phyloP scores from a whole-genome alignment of 2,797 vertebrate species.

The Epinephelus malabaricus region DNA sequence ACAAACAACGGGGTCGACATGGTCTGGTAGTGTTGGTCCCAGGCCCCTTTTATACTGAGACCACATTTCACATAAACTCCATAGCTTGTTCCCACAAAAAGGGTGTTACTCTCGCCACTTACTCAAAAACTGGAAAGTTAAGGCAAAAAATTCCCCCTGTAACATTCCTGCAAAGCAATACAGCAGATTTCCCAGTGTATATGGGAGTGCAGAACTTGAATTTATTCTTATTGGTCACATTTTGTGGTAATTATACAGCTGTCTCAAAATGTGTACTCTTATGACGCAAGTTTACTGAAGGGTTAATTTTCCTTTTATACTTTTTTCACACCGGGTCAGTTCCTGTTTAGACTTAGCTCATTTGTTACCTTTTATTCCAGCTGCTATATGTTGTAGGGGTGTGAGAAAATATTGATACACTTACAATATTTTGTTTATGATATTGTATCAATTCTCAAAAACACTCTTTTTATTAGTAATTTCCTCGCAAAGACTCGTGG shows the following conservation, averaged over 20 bases:
- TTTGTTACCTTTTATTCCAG: not conserved
- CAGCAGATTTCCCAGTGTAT: not conserved
- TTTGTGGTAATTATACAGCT: not conserved
- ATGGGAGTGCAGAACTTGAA: not conserved
- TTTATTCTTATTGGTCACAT: not conserved
- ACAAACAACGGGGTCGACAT: not conserved
- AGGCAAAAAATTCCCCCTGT: not conserved
- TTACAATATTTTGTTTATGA: too few relatives aligned
- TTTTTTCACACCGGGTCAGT: not conserved
- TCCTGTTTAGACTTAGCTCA: not conserved
- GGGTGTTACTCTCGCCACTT: not conserved
- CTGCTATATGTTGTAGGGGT: not conserved
- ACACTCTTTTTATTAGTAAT: too few relatives aligned
- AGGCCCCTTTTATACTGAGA: not conserved
- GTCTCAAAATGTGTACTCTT: not conserved
- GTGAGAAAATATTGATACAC: too few relatives aligned
- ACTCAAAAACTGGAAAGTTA: not conserved
- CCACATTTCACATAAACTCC: constrained; percentile 6
- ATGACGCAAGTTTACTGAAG: not conserved
- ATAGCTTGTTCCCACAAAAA: not conserved
- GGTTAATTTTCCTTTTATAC: not conserved
- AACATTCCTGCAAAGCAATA: not conserved
- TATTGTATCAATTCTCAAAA: too few relatives aligned
- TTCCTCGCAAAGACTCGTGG: too few relatives aligned
- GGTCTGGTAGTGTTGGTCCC: not conserved